Base-by-base conservation (phyloP, 2,113 vertebrate genomes). In the Ranitomeya variabilis region DNA sequence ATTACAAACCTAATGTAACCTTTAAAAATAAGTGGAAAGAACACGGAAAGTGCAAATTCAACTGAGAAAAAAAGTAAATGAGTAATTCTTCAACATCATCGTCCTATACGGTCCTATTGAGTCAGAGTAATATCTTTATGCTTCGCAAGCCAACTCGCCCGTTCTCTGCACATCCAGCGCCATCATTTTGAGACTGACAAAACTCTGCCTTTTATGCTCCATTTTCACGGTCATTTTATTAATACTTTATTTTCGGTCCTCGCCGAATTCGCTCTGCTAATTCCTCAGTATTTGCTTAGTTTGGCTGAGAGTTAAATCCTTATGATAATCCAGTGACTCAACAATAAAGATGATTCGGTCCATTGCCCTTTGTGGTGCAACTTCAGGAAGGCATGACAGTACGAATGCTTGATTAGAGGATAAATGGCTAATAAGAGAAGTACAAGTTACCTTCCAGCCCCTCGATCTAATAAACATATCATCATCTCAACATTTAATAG, bases 341-440 rank as follows among this genome's bases (percentile, higher is more conserved):
- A 79, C 51, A 37, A 69, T 81, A 26, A 73, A 64, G 37, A 67
- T 31, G 86, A 81, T 73, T 80, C 52, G 16, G 86, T 55, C 77
- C 80, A 74, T 67, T 45, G 55, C 45, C 62, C 54, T 87, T 31
- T 8, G 60, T 80, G 60, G 77, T 26, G 77, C 85, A 78, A 76
- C 69, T 77, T 57, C 69, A 62, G 54, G 69, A 76, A 86, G 62
- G 71, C 83, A 80, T 80, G 74, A 87, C 57, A 79, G 74, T 51
- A 21, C 59, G 13, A 55, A 80, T 66, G 85, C 18, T 64, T 87
- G 85, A 87, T 87, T 87, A 87, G 74, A 87, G 79, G 74, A 66
- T 76, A 80, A 77, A 79, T 62, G 74, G 57, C 76, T 67, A 67
- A 87, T 87, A 60, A 87, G 76, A 87, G 80, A 87, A 87, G 79